phyloP scores from a whole-genome alignment of 2,113 vertebrate species.

The Rallus limicola region DNA sequence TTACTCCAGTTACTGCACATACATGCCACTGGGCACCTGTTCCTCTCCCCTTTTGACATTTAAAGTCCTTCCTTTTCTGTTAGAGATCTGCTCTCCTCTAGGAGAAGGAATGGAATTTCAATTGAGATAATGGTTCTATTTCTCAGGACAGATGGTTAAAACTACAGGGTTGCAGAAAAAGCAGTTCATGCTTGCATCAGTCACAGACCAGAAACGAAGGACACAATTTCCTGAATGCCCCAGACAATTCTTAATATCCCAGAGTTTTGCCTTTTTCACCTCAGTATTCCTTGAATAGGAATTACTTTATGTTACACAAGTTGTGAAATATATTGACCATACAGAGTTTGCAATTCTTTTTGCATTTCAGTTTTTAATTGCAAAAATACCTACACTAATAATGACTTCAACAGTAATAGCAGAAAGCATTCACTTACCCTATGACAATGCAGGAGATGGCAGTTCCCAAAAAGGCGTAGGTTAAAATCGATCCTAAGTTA shows the following conservation, averaged over 20 bases:
- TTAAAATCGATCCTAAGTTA: slow-evolving; percentile 86
- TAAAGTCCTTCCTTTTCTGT: not conserved
- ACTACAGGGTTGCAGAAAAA: not conserved
- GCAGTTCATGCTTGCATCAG: not conserved
- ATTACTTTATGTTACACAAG: not conserved
- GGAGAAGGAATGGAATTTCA: not conserved
- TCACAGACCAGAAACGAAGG: not conserved
- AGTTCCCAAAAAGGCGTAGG: slow-evolving; percentile 86
- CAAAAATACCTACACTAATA: not conserved
- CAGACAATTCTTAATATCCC: not conserved
- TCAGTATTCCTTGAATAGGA: not conserved
- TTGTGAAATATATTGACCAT: not conserved
- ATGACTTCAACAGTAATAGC: not conserved
- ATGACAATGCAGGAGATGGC: slow-evolving; percentile 83
- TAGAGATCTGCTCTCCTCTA: not conserved
- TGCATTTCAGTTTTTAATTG: not conserved
- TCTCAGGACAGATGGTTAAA: not conserved
- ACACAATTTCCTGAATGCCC: not conserved
- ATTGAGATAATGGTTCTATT: fast-evolving
- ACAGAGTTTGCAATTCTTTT: not conserved
- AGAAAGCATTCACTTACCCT: slow-evolving; percentile 78
- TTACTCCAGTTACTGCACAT: not conserved
- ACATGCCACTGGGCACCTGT: not conserved
- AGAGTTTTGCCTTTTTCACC: not conserved
- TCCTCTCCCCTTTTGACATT: not conserved